Percentiles rank a stretch among this genome's conserved stretches.
These are phyloP conservation scores for Drosophila bifasciata DNA, from an alignment of 1,140 invertebrate genomes.

Conservation along the genomic window DNA sequence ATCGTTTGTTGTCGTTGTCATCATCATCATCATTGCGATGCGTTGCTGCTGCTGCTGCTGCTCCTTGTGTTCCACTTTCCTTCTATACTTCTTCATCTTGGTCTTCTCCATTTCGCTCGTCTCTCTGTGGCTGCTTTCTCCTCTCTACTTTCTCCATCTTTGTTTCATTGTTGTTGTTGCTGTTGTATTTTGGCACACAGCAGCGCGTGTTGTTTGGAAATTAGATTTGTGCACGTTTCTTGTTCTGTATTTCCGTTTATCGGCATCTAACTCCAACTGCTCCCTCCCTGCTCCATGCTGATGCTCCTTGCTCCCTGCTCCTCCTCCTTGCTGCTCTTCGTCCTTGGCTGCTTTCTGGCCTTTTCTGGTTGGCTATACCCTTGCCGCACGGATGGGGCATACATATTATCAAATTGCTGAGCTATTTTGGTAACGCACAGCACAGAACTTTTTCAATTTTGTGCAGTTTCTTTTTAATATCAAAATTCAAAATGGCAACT, in stretches of 20 bases:
- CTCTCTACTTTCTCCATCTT: neutral
- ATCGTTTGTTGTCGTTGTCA: slow-evolving; percentile 15
- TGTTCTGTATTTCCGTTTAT: slow-evolving; percentile 81
- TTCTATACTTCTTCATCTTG: slow-evolving; percentile 21
- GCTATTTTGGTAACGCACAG: too few relatives aligned
- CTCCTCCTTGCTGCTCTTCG: neutral
- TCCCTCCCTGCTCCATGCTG: slow-evolving; percentile 19
- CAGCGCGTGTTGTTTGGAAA: slow-evolving; percentile 77
- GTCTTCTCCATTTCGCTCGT: slow-evolving; percentile 24
- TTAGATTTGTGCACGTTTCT: slow-evolving; percentile 82
- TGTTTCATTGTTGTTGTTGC: slow-evolving; percentile 22
- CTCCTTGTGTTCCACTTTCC: neutral
- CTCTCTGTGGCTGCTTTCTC: slow-evolving; percentile 19
- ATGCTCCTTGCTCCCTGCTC: slow-evolving; percentile 25
- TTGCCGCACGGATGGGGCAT: too few relatives aligned
- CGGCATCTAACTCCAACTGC: slow-evolving; percentile 56
- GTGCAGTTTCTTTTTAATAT: too few relatives aligned
- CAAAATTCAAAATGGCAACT: too few relatives aligned
- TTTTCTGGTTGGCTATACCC: too few relatives aligned
- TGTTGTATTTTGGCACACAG: slow-evolving; percentile 29
- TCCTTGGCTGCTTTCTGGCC: neutral
- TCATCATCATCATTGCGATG: slow-evolving; percentile 3
- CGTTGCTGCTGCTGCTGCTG: slow-evolving; percentile 1
- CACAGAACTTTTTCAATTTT: too few relatives aligned
- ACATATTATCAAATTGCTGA: too few relatives aligned